phyloP scores from a whole-genome alignment of 1,140 invertebrate genomes.

The Meloidogyne chitwoodi region DNA sequence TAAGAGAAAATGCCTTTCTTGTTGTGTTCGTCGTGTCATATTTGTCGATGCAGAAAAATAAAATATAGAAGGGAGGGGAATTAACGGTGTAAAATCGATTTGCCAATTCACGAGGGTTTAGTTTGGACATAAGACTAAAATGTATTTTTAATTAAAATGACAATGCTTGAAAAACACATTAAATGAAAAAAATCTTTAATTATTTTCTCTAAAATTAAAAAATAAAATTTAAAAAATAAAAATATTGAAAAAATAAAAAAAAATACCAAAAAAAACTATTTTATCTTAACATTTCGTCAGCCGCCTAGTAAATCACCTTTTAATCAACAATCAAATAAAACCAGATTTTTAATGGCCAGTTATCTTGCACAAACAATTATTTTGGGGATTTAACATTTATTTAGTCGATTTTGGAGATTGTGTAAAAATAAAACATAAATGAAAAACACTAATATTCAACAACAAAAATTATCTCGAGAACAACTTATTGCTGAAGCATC shows the following conservation, averaged over 20 bases:
- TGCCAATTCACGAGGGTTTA: background rate
- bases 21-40: background rate
- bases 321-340: background rate
- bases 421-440: too few relatives aligned
- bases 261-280: background rate
- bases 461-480: background rate
- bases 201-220: background rate
- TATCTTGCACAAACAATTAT: background rate
- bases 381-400: background rate
- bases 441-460: background rate
- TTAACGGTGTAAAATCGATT: background rate
- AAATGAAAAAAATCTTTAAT: too few relatives aligned
- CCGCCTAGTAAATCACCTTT: background rate
- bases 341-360: background rate
- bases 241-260: background rate
- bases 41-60: background rate
- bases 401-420: too few relatives aligned
- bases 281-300: background rate
- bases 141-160: background rate
- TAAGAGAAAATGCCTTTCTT: background rate
- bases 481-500: constrained; percentile 7
- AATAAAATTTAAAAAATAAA: background rate
- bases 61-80: background rate
- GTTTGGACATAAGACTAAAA: background rate
- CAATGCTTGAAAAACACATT: background rate